phyloP scores from a whole-genome alignment of 2,113 vertebrate genomes.

The Sitta europaea region DNA sequence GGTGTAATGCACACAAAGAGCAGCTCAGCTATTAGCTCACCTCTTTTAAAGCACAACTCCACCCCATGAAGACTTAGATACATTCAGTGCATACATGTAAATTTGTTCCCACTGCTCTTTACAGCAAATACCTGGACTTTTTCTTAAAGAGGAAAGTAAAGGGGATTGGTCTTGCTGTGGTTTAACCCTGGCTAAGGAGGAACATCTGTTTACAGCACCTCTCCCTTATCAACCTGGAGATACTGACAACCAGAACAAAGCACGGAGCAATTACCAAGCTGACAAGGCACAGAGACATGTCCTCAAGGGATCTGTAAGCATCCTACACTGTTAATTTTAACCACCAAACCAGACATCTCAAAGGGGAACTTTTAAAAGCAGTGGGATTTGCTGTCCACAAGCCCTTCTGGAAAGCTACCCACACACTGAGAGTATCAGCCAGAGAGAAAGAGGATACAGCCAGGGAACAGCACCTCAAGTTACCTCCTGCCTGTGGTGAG shows the following conservation, averaged over 20 bases:
- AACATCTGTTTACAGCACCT: background rate
- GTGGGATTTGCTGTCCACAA: background rate
- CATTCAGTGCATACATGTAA: fast-evolving
- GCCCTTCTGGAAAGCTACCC: background rate
- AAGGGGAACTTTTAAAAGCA: background rate
- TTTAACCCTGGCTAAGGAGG: background rate
- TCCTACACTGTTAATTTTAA: background rate
- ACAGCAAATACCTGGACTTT: background rate
- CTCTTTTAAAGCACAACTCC: background rate
- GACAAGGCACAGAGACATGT: background rate
- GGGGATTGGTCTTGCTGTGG: background rate
- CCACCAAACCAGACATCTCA: background rate
- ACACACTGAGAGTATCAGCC: background rate
- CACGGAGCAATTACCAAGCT: background rate
- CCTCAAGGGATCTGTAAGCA: background rate
- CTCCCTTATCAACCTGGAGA: background rate
- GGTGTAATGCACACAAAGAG: fast-evolving
- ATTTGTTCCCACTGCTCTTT: background rate
- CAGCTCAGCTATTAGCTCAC: background rate
- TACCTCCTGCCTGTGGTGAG: background rate
- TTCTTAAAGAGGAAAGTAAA: background rate
- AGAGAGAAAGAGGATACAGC: background rate
- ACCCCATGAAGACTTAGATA: background rate
- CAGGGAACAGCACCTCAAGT: background rate
- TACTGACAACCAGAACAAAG: background rate